These are phyloP conservation scores for Cybosia mesomella DNA, from an alignment of 2,888 invertebrate species.

Conservation along the genomic window DNA sequence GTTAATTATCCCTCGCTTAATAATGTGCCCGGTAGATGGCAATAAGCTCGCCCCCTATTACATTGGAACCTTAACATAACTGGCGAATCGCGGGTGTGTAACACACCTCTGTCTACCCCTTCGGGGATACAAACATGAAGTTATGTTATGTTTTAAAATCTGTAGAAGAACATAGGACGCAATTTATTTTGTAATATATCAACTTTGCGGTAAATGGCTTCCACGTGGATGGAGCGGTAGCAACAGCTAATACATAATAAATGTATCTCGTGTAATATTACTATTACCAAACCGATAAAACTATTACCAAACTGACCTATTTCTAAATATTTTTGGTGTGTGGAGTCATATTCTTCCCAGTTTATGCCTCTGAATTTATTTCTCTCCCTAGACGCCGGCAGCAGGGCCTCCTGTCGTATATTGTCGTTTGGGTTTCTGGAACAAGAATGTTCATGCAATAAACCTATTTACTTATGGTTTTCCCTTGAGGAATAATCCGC, in stretches of 20 bases:
- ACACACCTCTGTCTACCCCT: no score
- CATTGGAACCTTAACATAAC: no score
- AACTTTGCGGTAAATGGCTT: neutral
- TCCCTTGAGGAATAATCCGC: constrained; percentile 17
- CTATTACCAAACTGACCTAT: constrained; percentile 89
- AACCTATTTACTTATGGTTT: constrained; percentile 17
- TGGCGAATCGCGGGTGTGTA: no score
- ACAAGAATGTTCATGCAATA: constrained; percentile 38
- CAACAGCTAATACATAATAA: neutral
- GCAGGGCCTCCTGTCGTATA: constrained; percentile 91
- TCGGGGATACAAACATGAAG: no score
- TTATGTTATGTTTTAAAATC: neutral
- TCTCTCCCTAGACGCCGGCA: constrained; percentile 93
- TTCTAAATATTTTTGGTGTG: constrained; percentile 97
- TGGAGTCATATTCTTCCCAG: constrained; percentile 97
- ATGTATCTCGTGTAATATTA: neutral
- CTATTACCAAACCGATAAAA: constrained; percentile 9
- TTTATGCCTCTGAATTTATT: constrained; percentile 93
- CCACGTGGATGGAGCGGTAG: neutral
- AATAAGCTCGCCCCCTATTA: no score
- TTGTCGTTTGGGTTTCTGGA: constrained; percentile 95
- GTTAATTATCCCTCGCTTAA: no score
- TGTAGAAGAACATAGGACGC: neutral
- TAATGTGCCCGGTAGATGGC: no score
- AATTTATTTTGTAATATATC: neutral